A percentile compares a stretch with the other conserved stretches of the same genome.
Conservation (phyloP, 2,113 vertebrate species). For the Channa maculata region DNA sequence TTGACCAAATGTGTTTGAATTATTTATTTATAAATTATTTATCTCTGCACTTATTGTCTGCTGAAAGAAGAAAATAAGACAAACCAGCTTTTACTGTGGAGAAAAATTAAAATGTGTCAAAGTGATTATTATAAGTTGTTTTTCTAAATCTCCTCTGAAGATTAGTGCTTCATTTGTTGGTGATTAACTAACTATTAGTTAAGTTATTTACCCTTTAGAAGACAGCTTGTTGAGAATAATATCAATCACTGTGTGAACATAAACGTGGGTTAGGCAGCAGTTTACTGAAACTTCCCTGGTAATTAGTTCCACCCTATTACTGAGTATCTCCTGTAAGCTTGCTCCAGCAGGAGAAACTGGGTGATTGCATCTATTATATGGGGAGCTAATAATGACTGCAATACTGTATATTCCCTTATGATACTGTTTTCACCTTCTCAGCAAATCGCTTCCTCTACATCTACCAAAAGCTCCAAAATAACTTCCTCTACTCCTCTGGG, state of each 20-base stretch:
- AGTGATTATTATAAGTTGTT: neutral
- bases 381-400: constrained; percentile 43
- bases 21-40: neutral
- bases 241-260: neutral
- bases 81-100: neutral
- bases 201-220: neutral
- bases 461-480: constrained; percentile 55
- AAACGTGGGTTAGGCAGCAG: neutral
- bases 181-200: neutral
- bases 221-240: neutral
- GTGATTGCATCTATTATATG: constrained; percentile 24
- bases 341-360: constrained; percentile 19
- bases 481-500: constrained; percentile 37
- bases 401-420: constrained; percentile 48
- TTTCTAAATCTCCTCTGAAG: neutral
- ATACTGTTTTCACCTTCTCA: constrained; percentile 56
- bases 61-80: neutral
- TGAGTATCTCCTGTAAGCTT: constrained; percentile 22
- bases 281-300: neutral
- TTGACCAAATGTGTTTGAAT: neutral
- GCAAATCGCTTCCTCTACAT: constrained; percentile 60
- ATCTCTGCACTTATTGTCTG: too few relatives aligned
- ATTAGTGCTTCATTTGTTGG: neutral
- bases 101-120: neutral
- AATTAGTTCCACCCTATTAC: constrained; percentile 19